These are phyloP conservation scores for Hypercompe scribonia DNA, from an alignment of 2,888 invertebrate species.

Conservation along the genomic window DNA sequence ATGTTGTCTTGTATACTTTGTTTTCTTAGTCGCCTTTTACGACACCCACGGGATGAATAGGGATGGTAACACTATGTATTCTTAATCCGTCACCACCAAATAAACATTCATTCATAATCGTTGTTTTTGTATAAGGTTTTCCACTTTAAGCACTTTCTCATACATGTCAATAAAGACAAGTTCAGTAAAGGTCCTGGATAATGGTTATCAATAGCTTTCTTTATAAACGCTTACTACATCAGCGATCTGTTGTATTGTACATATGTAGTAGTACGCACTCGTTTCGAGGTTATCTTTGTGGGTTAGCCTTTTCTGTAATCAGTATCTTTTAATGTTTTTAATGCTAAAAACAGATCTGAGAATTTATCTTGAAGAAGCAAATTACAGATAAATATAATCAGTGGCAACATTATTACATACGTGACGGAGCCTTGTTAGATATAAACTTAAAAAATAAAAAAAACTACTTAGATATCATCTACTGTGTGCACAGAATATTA, in stretches of 20 bases:
- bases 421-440: not conserved
- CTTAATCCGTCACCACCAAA: too few relatives aligned
- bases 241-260: not conserved
- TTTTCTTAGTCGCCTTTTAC: too few relatives aligned
- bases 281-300: constrained; percentile 5
- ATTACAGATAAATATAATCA: not conserved
- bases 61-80: too few relatives aligned
- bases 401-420: not conserved
- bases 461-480: too few relatives aligned
- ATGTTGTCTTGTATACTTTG: too few relatives aligned
- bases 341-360: not conserved
- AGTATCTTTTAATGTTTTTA: constrained; percentile 2
- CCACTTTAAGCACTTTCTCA: not conserved
- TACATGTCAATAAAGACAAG: not conserved
- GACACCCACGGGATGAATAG: too few relatives aligned
- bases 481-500: not conserved
- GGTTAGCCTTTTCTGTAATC: not conserved
- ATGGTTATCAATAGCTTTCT: not conserved
- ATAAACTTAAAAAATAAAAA: not conserved
- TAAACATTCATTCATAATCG: not conserved
- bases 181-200: not conserved
- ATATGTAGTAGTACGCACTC: not conserved
- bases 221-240: not conserved
- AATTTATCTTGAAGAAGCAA: not conserved
- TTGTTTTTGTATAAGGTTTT: not conserved